phyloP scores from a whole-genome alignment of 2,888 invertebrate genomes.

The Monopis laevigella region DNA sequence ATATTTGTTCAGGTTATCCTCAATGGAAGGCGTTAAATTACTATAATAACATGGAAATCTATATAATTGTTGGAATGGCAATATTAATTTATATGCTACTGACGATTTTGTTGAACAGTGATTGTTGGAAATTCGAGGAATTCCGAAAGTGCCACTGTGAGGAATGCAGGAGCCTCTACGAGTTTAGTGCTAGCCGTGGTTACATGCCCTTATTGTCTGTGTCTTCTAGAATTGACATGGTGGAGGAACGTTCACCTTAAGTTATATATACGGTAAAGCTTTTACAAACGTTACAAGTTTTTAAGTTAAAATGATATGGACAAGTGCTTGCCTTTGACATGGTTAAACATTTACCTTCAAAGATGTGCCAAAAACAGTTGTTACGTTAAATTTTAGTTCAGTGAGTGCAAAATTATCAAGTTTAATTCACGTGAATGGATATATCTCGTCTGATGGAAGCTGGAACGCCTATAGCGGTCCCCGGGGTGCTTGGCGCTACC shows the following conservation, averaged over 20 bases:
- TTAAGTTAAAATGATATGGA: too few relatives aligned
- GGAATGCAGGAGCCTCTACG: slow-evolving; percentile 42
- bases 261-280: slow-evolving; percentile 11
- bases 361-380: too few relatives aligned
- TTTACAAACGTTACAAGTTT: too few relatives aligned
- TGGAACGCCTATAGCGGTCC: slow-evolving; percentile 69
- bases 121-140: slow-evolving; percentile 38
- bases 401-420: not conserved
- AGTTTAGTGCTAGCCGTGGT: slow-evolving; percentile 21
- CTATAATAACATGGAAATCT: slow-evolving; percentile 48
- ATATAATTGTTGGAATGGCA: slow-evolving; percentile 47
- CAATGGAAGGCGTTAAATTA: slow-evolving; percentile 3
- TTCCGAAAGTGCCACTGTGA: slow-evolving; percentile 45
- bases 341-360: too few relatives aligned
- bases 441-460: slow-evolving; percentile 82
- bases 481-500: slow-evolving; percentile 63
- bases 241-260: slow-evolving; percentile 13
- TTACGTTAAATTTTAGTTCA: too few relatives aligned
- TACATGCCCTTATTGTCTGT: slow-evolving; percentile 25
- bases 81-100: slow-evolving; percentile 46
- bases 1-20: slow-evolving; percentile 1
- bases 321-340: too few relatives aligned
- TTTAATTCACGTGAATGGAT: slow-evolving; percentile 68
- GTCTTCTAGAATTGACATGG: slow-evolving; percentile 37
- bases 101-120: slow-evolving; percentile 37